Evolutionary conservation across 2,888 invertebrate genomes (phyloP), one percentile per base, ranked within the genome.

Genomic region (Platycnemis pennipes): DNA sequence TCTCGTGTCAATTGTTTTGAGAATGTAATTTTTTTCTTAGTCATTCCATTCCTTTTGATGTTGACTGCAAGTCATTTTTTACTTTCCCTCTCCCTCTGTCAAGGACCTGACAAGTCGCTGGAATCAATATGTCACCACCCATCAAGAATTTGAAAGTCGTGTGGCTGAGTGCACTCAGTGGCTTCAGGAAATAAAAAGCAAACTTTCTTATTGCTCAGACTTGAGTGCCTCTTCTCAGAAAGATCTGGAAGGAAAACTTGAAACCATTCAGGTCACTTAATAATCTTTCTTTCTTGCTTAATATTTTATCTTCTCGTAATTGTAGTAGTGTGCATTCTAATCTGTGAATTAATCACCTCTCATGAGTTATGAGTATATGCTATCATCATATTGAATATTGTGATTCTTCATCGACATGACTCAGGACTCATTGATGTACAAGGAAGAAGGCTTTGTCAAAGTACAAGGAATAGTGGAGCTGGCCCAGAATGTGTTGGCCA

Each of bases 381-480:
- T 46, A 37, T 8, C 44, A 56, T 53, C 0, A 46, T 46, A n/a
- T 46, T 91, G 7, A 91, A 53, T 91, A 0, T 45, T 2, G 4
- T 8, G 37, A 42, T 37, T 42, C 0, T 22, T 42, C 0, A 1
- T 45, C 44, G n/a, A n/a, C 42, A 88, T 94, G 13, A 94, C 95
- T 89, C 98, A 99, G 97, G 99, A 99, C 96, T 97, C 99, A 89
- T 97, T 99, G 89, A 96, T 99, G n/a, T 98, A 98, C 95, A 99
- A 99, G 96, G 99, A 99, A 95, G 99, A 99, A 97, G 99, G 99
- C 5, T 99, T 99, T 95, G 97, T 98, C 0, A 98, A 98, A 96
- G 98, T 99, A 53, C 99, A 99, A 96, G 97, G 98, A 94, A 97
- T 99, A 86, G 98, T 99, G n/a, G 99, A 99, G 96, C 96, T 98